Conservation (phyloP, 1,140 invertebrate genomes). For the Drosophila lowei region DNA sequence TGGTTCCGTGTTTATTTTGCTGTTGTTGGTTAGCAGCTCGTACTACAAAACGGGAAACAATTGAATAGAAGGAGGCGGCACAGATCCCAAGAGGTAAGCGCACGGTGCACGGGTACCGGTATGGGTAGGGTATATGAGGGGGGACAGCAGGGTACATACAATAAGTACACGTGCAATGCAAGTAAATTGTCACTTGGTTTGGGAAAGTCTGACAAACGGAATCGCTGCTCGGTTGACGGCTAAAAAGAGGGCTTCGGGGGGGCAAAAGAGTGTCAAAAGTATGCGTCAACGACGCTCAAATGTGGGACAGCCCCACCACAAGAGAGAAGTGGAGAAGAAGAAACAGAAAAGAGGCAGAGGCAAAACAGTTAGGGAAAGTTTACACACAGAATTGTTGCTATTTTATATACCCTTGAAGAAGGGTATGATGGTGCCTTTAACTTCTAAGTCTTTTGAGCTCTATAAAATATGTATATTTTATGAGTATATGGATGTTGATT, state of each 20-base stretch:
- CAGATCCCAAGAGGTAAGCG: not conserved
- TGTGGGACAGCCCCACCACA: slow-evolving; percentile 40
- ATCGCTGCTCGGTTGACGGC: not conserved
- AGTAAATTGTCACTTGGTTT: slow-evolving; percentile 64
- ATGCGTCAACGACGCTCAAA: slow-evolving; percentile 46
- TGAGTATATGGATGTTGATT: no score
- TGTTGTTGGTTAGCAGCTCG: slow-evolving; percentile 14
- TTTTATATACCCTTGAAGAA: no score
- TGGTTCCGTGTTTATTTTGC: slow-evolving; percentile 9
- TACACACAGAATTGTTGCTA: slow-evolving; percentile 19
- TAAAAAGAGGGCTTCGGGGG: not conserved
- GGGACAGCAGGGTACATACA: not conserved
- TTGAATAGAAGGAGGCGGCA: not conserved
- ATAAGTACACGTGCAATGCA: slow-evolving; percentile 45
- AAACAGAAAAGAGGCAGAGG: slow-evolving; percentile 3
- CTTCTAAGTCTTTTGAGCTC: no score
- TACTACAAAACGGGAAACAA: slow-evolving; percentile 18
- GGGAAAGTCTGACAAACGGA: slow-evolving; percentile 56
- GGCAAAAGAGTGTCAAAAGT: slow-evolving; percentile 28
- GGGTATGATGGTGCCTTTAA: no score
- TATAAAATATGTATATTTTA: no score
- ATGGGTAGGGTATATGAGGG: no score
- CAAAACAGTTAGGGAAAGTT: slow-evolving; percentile 39
- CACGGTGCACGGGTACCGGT: no score
- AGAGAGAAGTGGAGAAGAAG: slow-evolving; percentile 7